Percentiles rank a stretch among this genome's conserved stretches.
phyloP scores from a whole-genome alignment of 2,113 vertebrate species.

The Macrotus californicus region DNA sequence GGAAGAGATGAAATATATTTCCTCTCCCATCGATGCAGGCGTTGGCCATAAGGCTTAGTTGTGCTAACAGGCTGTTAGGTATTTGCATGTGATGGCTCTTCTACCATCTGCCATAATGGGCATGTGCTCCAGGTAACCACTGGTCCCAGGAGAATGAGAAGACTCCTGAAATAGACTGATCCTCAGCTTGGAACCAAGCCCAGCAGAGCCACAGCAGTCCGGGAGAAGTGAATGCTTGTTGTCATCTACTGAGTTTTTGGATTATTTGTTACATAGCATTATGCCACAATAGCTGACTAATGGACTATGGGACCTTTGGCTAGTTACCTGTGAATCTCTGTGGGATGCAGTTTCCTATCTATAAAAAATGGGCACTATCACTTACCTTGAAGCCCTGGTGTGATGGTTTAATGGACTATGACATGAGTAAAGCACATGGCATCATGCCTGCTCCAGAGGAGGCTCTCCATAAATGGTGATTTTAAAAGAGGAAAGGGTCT shows the following conservation, averaged over 20 bases:
- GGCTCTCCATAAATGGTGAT: not conserved
- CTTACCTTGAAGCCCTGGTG: not conserved
- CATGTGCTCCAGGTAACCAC: not conserved
- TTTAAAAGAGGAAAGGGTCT: not conserved
- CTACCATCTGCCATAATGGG: not conserved
- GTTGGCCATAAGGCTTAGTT: not conserved
- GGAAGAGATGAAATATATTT: not conserved
- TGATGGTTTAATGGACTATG: conserved; percentile 14
- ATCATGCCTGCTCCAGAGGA: not conserved
- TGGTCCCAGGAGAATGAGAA: not conserved
- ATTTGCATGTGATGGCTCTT: not conserved
- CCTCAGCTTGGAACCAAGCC: not conserved
- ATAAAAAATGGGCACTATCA: not conserved
- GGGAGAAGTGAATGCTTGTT: not conserved
- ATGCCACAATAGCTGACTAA: conserved; percentile 10
- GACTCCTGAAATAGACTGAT: not conserved
- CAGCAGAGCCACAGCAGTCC: not conserved
- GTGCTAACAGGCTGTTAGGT: not conserved
- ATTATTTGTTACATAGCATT: conserved; percentile 19
- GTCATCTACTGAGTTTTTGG: not conserved
- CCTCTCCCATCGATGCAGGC: not conserved
- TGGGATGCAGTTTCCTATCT: conserved; percentile 5
- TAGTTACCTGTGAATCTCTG: not conserved
- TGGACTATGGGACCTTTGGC: not conserved
- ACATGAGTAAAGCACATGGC: not conserved